Conservation (phyloP, 2,888 invertebrate species). For the Coleophora flavipennella region DNA sequence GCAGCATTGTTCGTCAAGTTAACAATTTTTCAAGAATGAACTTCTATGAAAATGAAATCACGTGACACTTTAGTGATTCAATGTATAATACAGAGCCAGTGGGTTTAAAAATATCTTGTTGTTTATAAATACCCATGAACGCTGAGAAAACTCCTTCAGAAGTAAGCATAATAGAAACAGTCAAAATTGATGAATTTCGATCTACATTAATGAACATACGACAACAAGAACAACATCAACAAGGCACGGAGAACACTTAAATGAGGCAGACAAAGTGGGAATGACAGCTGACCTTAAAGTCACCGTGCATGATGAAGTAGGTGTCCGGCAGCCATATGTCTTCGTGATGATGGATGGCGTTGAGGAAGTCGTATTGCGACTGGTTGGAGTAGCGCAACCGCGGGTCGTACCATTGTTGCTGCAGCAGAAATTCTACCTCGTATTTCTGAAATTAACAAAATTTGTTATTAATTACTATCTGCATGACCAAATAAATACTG, state of each 20-base stretch:
- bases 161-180: constrained; percentile 52
- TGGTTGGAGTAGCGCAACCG: constrained; percentile 90
- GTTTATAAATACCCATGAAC: constrained; percentile 55
- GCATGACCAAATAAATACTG: background rate
- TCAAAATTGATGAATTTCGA: constrained; percentile 36
- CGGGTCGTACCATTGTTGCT: constrained; percentile 95
- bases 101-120: constrained; percentile 43
- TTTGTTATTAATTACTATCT: too few relatives aligned
- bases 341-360: constrained; percentile 94
- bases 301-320: constrained; percentile 97
- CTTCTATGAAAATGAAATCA: background rate
- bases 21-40: too few relatives aligned
- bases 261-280: background rate
- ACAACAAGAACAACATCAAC: background rate
- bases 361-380: constrained; percentile 89
- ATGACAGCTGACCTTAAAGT: constrained; percentile 78
- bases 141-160: constrained; percentile 55
- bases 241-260: background rate
- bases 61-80: constrained; percentile 9
- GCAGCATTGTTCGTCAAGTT: constrained; percentile 1
- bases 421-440: constrained; percentile 94
- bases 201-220: constrained; percentile 1
- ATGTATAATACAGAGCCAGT: constrained; percentile 37
- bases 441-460: constrained; percentile 81
- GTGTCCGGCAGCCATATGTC: constrained; percentile 96